A percentile compares a stretch with the other conserved stretches of the same genome.
phyloP scores from a whole-genome alignment of 2,113 vertebrate species.

The Microcebus tavaratra region DNA sequence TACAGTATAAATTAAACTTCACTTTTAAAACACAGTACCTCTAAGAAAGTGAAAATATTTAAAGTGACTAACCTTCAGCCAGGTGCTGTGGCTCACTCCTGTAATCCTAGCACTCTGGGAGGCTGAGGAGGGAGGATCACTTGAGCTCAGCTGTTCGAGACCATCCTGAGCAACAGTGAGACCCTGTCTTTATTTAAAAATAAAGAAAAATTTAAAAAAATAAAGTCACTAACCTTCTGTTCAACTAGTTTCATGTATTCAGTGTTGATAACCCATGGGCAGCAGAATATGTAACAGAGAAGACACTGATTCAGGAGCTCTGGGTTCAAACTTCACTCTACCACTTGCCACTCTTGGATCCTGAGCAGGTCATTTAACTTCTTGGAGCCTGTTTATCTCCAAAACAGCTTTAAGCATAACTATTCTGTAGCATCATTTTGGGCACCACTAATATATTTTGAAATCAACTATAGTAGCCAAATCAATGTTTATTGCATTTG shows the following conservation, averaged over 20 bases:
- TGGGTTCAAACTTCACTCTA: neutral
- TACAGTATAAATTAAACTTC: neutral
- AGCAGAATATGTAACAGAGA: neutral
- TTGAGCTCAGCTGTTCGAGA: too few relatives aligned
- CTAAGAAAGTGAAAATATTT: neutral
- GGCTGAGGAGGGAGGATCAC: too few relatives aligned
- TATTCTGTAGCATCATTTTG: neutral
- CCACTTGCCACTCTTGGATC: neutral
- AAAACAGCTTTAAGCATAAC: neutral
- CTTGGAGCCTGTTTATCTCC: neutral
- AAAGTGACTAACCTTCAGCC: neutral
- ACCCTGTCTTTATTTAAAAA: too few relatives aligned
- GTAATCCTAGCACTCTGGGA: too few relatives aligned
- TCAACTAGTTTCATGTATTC: neutral
- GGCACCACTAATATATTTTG: neutral
- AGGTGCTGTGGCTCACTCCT: too few relatives aligned
- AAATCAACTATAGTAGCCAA: neutral
- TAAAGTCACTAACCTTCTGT: neutral
- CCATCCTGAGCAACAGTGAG: too few relatives aligned
- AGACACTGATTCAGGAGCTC: neutral
- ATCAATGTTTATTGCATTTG: neutral
- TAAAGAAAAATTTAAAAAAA: too few relatives aligned
- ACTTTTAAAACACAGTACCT: conserved; percentile 18
- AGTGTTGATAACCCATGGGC: neutral
- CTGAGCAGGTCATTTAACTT: neutral